These are phyloP conservation scores for Pseudochirops corinnae DNA, from an alignment of 2,797 vertebrate genomes.

Conservation along the genomic window DNA sequence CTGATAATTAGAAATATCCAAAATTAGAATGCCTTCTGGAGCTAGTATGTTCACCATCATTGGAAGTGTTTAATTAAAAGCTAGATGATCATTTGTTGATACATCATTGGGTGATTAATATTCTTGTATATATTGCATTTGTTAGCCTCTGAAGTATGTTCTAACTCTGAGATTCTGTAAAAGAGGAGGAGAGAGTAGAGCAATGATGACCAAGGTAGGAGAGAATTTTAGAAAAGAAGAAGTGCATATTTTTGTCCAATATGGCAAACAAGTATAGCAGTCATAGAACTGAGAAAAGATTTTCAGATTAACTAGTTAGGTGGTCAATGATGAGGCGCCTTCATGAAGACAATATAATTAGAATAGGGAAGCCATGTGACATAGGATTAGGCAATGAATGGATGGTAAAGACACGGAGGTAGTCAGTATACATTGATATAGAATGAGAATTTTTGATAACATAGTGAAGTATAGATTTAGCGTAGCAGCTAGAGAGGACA, in stretches of 20 bases:
- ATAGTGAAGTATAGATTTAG: slow-evolving; percentile 26
- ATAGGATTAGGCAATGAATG: slow-evolving; percentile 19
- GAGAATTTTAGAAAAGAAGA: slow-evolving; percentile 8
- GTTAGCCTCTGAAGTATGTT: not conserved
- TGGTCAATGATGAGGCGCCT: slow-evolving; percentile 55
- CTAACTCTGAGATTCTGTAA: not conserved
- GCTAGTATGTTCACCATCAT: not conserved
- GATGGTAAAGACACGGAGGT: slow-evolving; percentile 41
- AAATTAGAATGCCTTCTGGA: not conserved
- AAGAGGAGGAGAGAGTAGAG: not conserved
- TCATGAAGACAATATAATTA: slow-evolving; percentile 33
- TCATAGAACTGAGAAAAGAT: slow-evolving; percentile 2
- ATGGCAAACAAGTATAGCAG: not conserved
- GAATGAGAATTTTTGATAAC: not conserved
- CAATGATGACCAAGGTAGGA: not conserved
- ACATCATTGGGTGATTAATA: not conserved
- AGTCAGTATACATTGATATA: not conserved
- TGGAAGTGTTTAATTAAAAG: not conserved
- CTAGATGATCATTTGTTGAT: not conserved
- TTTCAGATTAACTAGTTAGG: slow-evolving; percentile 41
- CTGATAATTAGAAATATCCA: not conserved
- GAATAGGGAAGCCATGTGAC: slow-evolving; percentile 6
- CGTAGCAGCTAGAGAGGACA: not conserved
- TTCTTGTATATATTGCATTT: not conserved
- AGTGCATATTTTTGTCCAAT: slow-evolving; percentile 12